Evolutionary conservation across 2,797 vertebrate genomes (phyloP).

Genomic region (Pteropus rufus): DNA sequence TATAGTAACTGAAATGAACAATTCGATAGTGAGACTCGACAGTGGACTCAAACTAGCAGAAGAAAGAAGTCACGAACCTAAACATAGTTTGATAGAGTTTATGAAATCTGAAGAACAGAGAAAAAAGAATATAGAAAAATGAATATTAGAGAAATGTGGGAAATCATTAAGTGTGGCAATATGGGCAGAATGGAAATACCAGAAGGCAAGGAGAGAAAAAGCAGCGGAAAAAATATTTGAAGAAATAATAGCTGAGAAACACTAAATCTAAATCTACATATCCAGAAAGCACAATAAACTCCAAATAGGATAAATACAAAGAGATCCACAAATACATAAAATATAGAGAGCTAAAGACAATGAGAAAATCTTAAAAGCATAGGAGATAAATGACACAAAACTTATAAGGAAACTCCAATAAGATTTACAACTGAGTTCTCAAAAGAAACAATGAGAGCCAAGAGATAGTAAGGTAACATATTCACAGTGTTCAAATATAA

Average conservation of each 20-base stretch:
- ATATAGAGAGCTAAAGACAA: neutral
- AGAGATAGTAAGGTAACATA: neutral
- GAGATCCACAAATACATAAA: neutral
- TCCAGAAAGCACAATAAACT: neutral
- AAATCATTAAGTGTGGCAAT: neutral
- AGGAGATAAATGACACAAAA: neutral
- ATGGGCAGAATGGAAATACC: neutral
- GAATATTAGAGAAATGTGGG: neutral
- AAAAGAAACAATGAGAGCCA: neutral
- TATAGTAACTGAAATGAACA: slow-evolving; percentile 3
- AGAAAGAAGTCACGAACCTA: neutral
- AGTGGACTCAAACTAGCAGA: neutral
- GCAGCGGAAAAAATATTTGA: neutral
- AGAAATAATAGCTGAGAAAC: neutral
- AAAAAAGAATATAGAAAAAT: neutral
- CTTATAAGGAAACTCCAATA: neutral
- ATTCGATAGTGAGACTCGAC: neutral
- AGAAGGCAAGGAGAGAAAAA: neutral
- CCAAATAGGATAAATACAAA: neutral
- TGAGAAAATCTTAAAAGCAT: neutral
- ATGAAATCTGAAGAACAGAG: neutral
- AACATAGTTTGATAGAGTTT: neutral
- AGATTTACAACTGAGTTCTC: neutral
- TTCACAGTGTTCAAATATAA: neutral
- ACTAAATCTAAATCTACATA: neutral